Evolutionary conservation across 2,113 vertebrate species (phyloP), one percentile per base, ranked within the genome.

Genomic region (Ovis canadensis): DNA sequence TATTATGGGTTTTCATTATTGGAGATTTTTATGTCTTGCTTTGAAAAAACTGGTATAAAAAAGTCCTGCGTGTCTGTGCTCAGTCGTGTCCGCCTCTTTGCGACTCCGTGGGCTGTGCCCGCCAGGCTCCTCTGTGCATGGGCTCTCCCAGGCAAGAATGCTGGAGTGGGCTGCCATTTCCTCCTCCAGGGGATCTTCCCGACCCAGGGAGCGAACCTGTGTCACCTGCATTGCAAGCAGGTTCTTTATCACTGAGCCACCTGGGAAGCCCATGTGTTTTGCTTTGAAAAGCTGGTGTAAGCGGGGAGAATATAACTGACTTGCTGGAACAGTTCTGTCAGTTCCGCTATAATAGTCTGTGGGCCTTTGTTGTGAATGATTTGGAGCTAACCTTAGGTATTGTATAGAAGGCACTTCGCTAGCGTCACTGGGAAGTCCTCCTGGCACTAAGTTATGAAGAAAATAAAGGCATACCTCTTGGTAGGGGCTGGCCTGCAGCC

Each of bases 341-440:
- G 0, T 45, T 54, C 62, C 6, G 0, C 15, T 45, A 0, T 27
- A 25, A 82, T 7, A 29, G 43, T 2, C 25, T 43, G 23, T 62
- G 85, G 54, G 12, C 33, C 16, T 36, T 9, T 74, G n/a, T 50
- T 71, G 10, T 19, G 40, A 87, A 71, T 19, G 15, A 33, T 11
- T 45, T 15, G 59, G 52, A 12, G 13, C 54, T 54, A 23, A 36
- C 48, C 57, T 55, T 45, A 27, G 3, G 31, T 4, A 0, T n/a
- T 15, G 0, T 33, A 2, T 33, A 54, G 43, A 23, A 71, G 71
- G 2, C 60, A 52, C 2, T 25, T 43, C 0, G 3, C 12, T 31
- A 3, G 15, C 1, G 0, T 78, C 9, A 0, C 25, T 60, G 62
- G 29, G 31, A 50, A 54, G 19, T 57, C 45, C 50, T 36, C 21